These are phyloP conservation scores for Aporophyla lueneburgensis DNA, from an alignment of 2,888 invertebrate genomes.

Conservation along the genomic window DNA sequence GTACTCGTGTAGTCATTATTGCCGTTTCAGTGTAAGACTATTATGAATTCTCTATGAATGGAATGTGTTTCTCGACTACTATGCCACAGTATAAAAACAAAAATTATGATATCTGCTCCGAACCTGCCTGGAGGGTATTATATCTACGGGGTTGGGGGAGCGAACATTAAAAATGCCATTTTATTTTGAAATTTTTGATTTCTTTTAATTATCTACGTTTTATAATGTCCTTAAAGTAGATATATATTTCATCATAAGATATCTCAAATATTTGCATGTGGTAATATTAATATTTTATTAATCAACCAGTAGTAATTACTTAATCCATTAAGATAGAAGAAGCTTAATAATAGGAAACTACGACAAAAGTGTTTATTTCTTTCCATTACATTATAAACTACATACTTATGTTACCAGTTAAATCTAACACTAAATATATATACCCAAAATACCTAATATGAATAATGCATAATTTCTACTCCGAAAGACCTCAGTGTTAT, in stretches of 20 bases:
- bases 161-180: slow-evolving; percentile 89
- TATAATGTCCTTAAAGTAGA: slow-evolving; percentile 91
- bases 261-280: slow-evolving; percentile 91
- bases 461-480: slow-evolving; percentile 91
- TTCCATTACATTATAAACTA: slow-evolving; percentile 90
- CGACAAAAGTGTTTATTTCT: slow-evolving; percentile 89
- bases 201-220: slow-evolving; percentile 92
- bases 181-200: slow-evolving; percentile 91
- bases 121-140: slow-evolving; percentile 53
- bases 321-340: slow-evolving; percentile 91
- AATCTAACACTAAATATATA: slow-evolving; percentile 89
- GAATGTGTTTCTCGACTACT: slow-evolving; percentile 42
- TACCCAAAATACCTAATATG: slow-evolving; percentile 91
- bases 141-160: slow-evolving; percentile 73
- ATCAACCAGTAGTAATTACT: slow-evolving; percentile 90
- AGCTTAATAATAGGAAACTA: slow-evolving; percentile 91
- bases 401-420: slow-evolving; percentile 91
- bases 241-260: slow-evolving; percentile 91
- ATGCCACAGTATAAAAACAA: slow-evolving; percentile 84
- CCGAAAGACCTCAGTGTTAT: slow-evolving; percentile 88
- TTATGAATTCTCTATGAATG: slow-evolving; percentile 70
- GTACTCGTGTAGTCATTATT: slow-evolving; percentile 58
- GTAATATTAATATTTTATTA: slow-evolving; percentile 91
- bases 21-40: slow-evolving; percentile 84
- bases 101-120: slow-evolving; percentile 85